A percentile compares a stretch with the other conserved stretches of the same genome.
These are phyloP conservation scores for Anser cygnoides DNA, from an alignment of 2,113 vertebrate species.

Conservation along the genomic window DNA sequence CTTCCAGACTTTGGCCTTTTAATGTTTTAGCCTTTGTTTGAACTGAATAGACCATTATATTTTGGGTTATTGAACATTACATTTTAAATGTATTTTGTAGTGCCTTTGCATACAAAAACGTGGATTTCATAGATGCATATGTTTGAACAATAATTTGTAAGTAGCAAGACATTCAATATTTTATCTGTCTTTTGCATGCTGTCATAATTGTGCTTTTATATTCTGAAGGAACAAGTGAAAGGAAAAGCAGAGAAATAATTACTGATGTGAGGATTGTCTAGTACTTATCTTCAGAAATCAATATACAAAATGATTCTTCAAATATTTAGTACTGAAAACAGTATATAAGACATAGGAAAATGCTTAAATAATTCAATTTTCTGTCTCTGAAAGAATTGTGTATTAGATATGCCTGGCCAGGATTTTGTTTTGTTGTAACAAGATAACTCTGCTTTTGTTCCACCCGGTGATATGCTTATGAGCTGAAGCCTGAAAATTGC, in stretches of 20 bases:
- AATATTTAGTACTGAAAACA: background rate
- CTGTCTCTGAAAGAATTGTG: background rate
- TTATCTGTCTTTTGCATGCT: background rate
- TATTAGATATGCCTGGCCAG: background rate
- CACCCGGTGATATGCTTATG: background rate
- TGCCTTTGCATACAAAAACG: background rate
- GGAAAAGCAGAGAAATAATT: background rate
- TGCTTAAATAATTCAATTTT: background rate
- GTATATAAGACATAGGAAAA: background rate
- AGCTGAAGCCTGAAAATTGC: background rate
- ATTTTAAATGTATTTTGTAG: background rate
- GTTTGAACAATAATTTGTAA: conserved; percentile 5
- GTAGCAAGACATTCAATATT: background rate
- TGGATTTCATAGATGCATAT: background rate
- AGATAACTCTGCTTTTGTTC: background rate
- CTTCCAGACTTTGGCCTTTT: conserved; percentile 28
- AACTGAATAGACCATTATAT: background rate
- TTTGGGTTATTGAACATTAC: background rate
- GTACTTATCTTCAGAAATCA: background rate
- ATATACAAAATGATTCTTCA: background rate
- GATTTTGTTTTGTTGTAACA: background rate
- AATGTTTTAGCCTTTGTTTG: conserved; percentile 35
- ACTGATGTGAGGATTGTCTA: background rate
- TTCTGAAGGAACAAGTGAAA: background rate
- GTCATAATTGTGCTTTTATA: background rate